phyloP scores from a whole-genome alignment of 2,888 invertebrate species.

The Drosophila imparisetae region DNA sequence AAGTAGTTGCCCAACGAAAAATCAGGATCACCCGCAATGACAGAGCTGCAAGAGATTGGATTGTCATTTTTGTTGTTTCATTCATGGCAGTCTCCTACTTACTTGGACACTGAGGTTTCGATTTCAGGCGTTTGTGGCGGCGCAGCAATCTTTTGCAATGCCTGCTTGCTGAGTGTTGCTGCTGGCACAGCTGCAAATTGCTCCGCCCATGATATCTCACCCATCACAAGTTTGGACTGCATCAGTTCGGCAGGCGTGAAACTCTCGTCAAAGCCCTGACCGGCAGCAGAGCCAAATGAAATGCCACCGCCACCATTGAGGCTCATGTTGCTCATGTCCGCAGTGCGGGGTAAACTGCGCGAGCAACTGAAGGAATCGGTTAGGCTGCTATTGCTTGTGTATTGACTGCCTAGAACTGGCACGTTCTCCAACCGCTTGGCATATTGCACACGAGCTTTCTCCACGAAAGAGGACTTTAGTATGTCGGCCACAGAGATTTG shows the following conservation, averaged over 20 bases:
- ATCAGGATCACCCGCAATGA: constrained; percentile 75
- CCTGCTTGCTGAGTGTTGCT: constrained; percentile 72
- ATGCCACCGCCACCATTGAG: constrained; percentile 67
- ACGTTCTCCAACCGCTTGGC: constrained; percentile 57
- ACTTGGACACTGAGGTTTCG: constrained; percentile 72
- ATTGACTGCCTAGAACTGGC: constrained; percentile 31
- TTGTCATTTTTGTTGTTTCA: background rate
- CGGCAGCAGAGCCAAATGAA: constrained; percentile 56
- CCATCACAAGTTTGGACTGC: constrained; percentile 79
- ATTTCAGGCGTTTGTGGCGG: constrained; percentile 47
- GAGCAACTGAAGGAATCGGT: constrained; percentile 67
- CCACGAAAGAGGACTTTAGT: constrained; percentile 81
- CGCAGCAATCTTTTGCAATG: constrained; percentile 62
- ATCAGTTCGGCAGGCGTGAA: constrained; percentile 83
- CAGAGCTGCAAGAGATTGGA: constrained; percentile 58
- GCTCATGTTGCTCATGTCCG: constrained; percentile 77
- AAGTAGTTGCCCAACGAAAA: constrained; percentile 83
- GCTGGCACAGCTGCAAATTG: constrained; percentile 83
- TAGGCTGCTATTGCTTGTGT: constrained; percentile 34
- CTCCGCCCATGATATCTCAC: constrained; percentile 83
- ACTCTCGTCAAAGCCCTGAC: constrained; percentile 56
- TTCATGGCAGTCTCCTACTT: background rate
- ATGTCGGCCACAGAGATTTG: constrained; percentile 82
- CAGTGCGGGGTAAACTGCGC: constrained; percentile 80
- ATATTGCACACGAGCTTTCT: constrained; percentile 75